Evolutionary conservation across 53 echinoderm and acorn worm species (phyloP).

Genomic region (Astropecten irregularis): DNA sequence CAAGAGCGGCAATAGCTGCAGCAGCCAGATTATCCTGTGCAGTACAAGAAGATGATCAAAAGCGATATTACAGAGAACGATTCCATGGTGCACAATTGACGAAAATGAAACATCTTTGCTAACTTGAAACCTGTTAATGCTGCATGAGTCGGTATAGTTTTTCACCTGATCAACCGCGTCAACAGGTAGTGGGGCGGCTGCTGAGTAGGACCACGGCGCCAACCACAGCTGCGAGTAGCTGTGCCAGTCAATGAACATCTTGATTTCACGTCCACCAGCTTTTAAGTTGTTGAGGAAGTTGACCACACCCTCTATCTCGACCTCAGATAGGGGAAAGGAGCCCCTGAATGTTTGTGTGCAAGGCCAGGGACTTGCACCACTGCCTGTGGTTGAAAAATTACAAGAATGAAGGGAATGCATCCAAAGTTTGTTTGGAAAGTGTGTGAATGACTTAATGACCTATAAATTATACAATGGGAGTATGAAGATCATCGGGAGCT

Average conservation of each 20-base stretch:
- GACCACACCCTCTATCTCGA: constrained; percentile 69
- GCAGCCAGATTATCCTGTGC: constrained; percentile 53
- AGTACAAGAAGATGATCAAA: too few species aligned
- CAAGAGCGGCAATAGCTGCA: constrained; percentile 52
- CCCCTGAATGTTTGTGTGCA: constrained; percentile 77
- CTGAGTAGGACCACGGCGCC: constrained; percentile 81
- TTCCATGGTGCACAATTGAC: too few species aligned
- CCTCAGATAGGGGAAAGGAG: constrained; percentile 55
- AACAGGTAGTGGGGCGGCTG: constrained; percentile 39
- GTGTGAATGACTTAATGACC: too few species aligned
- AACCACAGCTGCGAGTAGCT: constrained; percentile 82
- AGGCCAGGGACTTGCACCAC: constrained; percentile 76
- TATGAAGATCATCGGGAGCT: too few species aligned
- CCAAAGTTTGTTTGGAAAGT: too few species aligned
- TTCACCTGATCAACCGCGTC: constrained; percentile 66
- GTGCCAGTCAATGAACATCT: constrained; percentile 83
- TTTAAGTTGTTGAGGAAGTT: constrained; percentile 64
- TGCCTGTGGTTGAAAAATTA: constrained; percentile 36
- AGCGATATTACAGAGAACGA: too few species aligned
- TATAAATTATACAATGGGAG: too few species aligned
- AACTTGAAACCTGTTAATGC: too few species aligned
- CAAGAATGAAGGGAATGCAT: too few species aligned
- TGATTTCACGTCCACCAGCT: constrained; percentile 52
- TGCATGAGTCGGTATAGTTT: too few species aligned
- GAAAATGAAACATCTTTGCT: too few species aligned